Base-by-base conservation (phyloP, 1,140 invertebrate species). In the Zaprionus vittiger region DNA sequence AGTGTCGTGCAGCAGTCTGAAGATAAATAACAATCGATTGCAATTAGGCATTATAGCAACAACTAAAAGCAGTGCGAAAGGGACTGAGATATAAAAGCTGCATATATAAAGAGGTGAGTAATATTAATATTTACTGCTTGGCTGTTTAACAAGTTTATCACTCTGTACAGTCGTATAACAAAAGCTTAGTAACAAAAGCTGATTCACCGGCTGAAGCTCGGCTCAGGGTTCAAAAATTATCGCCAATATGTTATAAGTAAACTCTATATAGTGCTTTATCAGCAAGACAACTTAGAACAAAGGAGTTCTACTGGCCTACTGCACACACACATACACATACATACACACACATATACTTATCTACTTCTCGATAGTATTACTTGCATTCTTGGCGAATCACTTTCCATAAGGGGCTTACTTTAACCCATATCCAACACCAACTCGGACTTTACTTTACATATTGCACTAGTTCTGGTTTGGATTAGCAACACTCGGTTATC, bases 91-190 rank as follows among this genome's bases (percentile, higher is more conserved):
- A 57, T 5, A 34, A 12, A 17, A 14, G 2, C 1, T 26, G 14
- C n/a, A 7, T 22, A 12, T 9, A 34, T 26, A 59, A 67, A 67
- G 65, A 47, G 55, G 65, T 67, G 65, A 67, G 65, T 59, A 67
- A 67, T 56, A 38, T 14, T 15, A 38, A 9, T 17, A 7, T 20
- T 20, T 20, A 34, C 31, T 47, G 6, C 5, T n/a, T 47, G 17
- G 0, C 41, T 47, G n/a, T 9, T 47, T 47, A 47, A 47, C 41
- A 47, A 47, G 41, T 47, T 47, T 47, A 34, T 17, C n/a, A 17
- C 41, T 17, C 41, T 47, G 41, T 47, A 47, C 41, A 17, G n/a
- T 9, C 41, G 7, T 11, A 49, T 34, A 37, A 22, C 6, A 7
- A 47, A 52, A 64, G 47, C 47, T 64, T 20, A 20, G 9, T 6